Evolutionary conservation across 2,113 vertebrate genomes (phyloP).

Genomic region (Engraulis encrasicolus): DNA sequence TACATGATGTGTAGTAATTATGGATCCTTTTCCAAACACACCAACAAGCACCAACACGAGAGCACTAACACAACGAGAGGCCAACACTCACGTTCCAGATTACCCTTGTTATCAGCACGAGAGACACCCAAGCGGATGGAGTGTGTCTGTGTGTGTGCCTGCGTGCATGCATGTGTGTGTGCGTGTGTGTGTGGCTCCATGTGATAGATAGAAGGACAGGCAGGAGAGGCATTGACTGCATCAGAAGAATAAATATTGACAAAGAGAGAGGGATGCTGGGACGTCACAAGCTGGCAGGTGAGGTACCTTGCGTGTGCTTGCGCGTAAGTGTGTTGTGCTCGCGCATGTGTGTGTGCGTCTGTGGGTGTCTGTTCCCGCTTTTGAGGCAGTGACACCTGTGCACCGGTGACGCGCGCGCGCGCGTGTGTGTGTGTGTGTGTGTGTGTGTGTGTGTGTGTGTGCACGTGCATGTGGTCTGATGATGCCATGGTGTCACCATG

Average conservation of each 20-base stretch:
- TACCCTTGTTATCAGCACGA: conserved; percentile 63
- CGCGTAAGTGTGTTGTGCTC: neutral
- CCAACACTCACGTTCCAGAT: conserved; percentile 68
- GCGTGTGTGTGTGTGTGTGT: too few species aligned
- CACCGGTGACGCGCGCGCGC: neutral
- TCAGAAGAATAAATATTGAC: conserved; percentile 62
- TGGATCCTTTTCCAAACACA: conserved; percentile 74
- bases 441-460: too few species aligned
- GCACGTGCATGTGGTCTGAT: neutral
- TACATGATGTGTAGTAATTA: conserved; percentile 77
- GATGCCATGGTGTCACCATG: neutral
- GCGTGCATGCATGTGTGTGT: neutral
- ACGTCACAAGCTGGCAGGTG: conserved; percentile 36
- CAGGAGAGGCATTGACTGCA: conserved; percentile 20
- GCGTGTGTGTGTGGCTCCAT: neutral
- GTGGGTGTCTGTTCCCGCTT: too few species aligned
- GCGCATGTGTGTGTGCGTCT: too few species aligned
- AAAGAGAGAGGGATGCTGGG: conserved; percentile 51
- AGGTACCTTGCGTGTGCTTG: conserved; percentile 22
- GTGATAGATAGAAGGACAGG: neutral
- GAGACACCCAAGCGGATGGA: conserved; percentile 25
- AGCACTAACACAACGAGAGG: conserved; percentile 76
- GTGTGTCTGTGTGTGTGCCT: neutral
- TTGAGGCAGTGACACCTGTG: neutral
- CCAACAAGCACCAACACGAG: conserved; percentile 72